Conservation (phyloP, 2,113 vertebrate species). For the Cathartes aura region DNA sequence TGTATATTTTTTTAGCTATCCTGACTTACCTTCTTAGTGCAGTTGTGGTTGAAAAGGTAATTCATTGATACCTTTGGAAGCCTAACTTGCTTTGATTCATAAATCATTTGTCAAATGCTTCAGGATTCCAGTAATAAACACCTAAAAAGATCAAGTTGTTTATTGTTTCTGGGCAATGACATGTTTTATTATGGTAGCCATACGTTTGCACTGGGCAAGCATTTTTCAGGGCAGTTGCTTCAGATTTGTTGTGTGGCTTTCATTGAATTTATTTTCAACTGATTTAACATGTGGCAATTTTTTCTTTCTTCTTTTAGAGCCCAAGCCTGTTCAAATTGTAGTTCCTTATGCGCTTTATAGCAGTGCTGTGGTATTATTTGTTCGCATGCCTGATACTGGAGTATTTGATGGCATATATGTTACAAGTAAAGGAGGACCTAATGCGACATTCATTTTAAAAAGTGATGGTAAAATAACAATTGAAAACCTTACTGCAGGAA, state of each 20-base stretch:
- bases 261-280: background rate
- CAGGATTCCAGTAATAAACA: background rate
- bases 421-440: constrained; percentile 35
- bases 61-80: background rate
- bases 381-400: constrained; percentile 50
- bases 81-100: background rate
- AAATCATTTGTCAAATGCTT: background rate
- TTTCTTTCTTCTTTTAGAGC: constrained; percentile 56
- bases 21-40: background rate
- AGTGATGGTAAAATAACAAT: constrained; percentile 69
- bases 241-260: background rate
- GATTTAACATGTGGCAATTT: background rate
- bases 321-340: constrained; percentile 64
- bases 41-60: background rate
- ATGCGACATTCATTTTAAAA: constrained; percentile 52
- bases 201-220: background rate
- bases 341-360: constrained; percentile 48
- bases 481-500: constrained; percentile 78
- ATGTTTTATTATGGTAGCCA: background rate
- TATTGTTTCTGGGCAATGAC: background rate
- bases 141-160: background rate
- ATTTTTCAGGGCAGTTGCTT: background rate
- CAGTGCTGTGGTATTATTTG: constrained; percentile 63
- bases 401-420: constrained; percentile 76
- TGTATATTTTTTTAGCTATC: background rate